phyloP scores from a whole-genome alignment of 2,797 vertebrate species.

The Hafferia zeledoni region DNA sequence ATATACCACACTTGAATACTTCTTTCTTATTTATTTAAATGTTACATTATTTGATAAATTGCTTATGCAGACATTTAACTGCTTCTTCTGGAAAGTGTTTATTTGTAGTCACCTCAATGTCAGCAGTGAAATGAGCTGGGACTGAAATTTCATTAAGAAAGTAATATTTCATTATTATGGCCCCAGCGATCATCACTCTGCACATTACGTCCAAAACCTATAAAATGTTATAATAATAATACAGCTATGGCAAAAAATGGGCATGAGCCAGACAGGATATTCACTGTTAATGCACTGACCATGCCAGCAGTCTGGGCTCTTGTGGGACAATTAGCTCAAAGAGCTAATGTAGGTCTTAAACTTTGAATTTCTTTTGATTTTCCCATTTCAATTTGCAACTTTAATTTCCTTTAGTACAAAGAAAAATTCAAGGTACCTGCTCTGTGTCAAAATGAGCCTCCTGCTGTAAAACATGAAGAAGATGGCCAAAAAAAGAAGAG shows the following conservation, averaged over 20 bases:
- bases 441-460: not conserved
- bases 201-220: not conserved
- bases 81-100: slow-evolving; percentile 72
- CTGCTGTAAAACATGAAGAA: not conserved
- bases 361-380: slow-evolving; percentile 43
- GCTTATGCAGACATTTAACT: slow-evolving; percentile 68
- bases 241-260: slow-evolving; percentile 30
- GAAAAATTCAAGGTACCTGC: not conserved
- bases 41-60: slow-evolving; percentile 45
- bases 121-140: slow-evolving; percentile 69
- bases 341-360: not conserved
- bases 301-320: not conserved
- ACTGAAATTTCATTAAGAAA: slow-evolving; percentile 74
- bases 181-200: slow-evolving; percentile 52
- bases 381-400: not conserved
- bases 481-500: not conserved
- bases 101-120: slow-evolving; percentile 59
- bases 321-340: slow-evolving; percentile 15
- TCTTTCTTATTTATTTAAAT: slow-evolving; percentile 58
- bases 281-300: not conserved
- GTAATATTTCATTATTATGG: slow-evolving; percentile 67
- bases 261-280: slow-evolving; percentile 50
- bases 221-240: not conserved
- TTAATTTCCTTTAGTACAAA: slow-evolving; percentile 10
- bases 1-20: slow-evolving; percentile 42